A percentile compares a stretch with the other conserved stretches of the same genome.
phyloP scores from a whole-genome alignment of 2,888 invertebrate genomes.

The Agrochola litura region DNA sequence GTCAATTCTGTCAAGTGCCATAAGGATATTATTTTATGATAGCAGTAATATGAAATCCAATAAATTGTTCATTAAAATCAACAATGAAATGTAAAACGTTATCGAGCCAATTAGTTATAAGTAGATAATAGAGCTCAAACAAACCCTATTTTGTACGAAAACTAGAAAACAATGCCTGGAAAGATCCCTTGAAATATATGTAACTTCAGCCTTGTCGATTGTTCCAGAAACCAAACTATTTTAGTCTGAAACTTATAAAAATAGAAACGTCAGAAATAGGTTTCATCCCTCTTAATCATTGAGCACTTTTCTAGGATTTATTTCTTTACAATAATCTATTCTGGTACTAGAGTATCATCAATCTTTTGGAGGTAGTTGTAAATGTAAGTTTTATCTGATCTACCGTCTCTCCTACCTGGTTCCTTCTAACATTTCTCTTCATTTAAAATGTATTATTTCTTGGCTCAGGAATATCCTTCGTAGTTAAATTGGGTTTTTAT shows the following conservation, averaged over 20 bases:
- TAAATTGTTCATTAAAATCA: background rate
- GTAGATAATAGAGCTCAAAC: background rate
- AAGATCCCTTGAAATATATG: background rate
- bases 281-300: constrained; percentile 22
- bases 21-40: no score
- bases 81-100: background rate
- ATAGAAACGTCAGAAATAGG: background rate
- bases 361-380: constrained; percentile 57
- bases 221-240: background rate
- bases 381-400: constrained; percentile 54
- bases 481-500: constrained; percentile 9
- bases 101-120: background rate
- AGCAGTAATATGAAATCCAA: background rate
- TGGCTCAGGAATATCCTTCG: constrained; percentile 22
- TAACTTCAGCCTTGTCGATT: background rate
- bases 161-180: background rate
- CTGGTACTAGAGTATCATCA: constrained; percentile 36
- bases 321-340: constrained; percentile 36
- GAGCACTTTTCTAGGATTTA: constrained; percentile 29
- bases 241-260: background rate
- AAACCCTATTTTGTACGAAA: background rate
- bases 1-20: background rate
- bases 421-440: constrained; percentile 52
- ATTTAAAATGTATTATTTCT: constrained; percentile 55
- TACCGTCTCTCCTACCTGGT: constrained; percentile 38